These are phyloP conservation scores for Strigamia crassipes DNA, from an alignment of 2,888 invertebrate species.

Conservation along the genomic window DNA sequence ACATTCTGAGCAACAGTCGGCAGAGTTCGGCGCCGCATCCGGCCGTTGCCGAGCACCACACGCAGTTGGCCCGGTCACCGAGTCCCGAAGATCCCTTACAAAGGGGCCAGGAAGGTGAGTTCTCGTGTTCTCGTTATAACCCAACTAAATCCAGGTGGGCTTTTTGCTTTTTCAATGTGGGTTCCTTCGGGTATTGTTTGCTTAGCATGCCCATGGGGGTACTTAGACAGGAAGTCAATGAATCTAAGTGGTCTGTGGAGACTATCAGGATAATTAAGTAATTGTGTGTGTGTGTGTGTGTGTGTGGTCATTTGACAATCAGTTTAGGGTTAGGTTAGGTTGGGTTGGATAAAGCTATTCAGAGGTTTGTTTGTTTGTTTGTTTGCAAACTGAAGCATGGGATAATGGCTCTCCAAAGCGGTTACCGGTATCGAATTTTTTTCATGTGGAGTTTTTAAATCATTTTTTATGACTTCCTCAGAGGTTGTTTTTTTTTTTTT, in stretches of 20 bases:
- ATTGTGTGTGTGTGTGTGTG: not conserved
- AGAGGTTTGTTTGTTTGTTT: not conserved
- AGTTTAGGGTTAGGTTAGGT: not conserved
- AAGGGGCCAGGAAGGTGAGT: conserved; percentile 31
- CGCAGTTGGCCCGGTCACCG: conserved; percentile 17
- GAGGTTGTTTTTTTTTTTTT: not conserved
- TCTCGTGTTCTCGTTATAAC: conserved; percentile 1
- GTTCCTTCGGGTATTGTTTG: not conserved
- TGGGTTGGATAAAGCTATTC: not conserved
- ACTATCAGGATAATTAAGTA: not conserved
- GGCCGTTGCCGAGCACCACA: conserved; percentile 4
- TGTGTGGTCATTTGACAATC: conserved; percentile 14
- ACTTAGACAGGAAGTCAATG: conserved; percentile 14
- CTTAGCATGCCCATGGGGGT: conserved; percentile 12
- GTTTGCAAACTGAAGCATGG: too few relatives aligned
- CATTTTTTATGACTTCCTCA: conserved; percentile 1
- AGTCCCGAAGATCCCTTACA: conserved; percentile 7
- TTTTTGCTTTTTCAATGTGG: not conserved
- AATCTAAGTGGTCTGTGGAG: not conserved
- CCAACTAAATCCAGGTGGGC: not conserved
- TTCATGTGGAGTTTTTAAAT: not conserved
- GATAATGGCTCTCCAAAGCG: not conserved
- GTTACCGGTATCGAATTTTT: not conserved
- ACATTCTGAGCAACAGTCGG: conserved; percentile 49
- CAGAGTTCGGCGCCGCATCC: conserved; percentile 34